Percentiles rank a stretch among this genome's conserved stretches.
Conservation (phyloP, 2,113 vertebrate species). For the Gnathonemus longibarbis region DNA sequence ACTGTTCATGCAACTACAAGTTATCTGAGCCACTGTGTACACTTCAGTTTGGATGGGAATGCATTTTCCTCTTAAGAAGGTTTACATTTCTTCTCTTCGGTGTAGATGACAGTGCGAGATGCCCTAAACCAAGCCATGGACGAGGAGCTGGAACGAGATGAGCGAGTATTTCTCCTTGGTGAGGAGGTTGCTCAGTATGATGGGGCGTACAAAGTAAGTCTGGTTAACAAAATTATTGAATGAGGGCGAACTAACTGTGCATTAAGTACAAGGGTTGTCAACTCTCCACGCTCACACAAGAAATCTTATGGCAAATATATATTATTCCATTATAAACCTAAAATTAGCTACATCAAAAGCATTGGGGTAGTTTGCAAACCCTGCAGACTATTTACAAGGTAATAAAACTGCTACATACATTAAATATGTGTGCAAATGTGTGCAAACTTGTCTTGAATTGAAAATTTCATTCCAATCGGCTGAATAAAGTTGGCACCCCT, state of each 20-base stretch:
- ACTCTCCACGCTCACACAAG: too few species aligned
- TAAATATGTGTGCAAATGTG: too few species aligned
- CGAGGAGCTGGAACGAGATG: conserved; percentile 92
- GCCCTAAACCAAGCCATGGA: conserved; percentile 95
- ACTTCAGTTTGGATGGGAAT: background rate
- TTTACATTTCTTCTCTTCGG: background rate
- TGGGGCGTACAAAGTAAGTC: conserved; percentile 88
- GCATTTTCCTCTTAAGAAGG: background rate
- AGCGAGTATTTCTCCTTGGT: conserved; percentile 84
- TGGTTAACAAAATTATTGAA: background rate
- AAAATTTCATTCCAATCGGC: too few species aligned
- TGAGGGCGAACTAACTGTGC: background rate
- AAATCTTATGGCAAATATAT: too few species aligned
- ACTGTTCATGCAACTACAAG: background rate
- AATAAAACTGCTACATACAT: too few species aligned
- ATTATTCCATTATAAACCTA: too few species aligned
- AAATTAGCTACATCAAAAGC: too few species aligned
- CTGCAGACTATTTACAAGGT: too few species aligned
- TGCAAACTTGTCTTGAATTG: too few species aligned
- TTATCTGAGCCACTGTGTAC: background rate
- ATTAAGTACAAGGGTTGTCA: background rate
- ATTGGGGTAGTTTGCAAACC: too few species aligned
- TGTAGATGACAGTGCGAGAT: conserved; percentile 86
- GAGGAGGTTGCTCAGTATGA: conserved; percentile 99
- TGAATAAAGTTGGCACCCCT: too few species aligned